Base-by-base conservation (phyloP, 2,888 invertebrate genomes). In the Actias luna region DNA sequence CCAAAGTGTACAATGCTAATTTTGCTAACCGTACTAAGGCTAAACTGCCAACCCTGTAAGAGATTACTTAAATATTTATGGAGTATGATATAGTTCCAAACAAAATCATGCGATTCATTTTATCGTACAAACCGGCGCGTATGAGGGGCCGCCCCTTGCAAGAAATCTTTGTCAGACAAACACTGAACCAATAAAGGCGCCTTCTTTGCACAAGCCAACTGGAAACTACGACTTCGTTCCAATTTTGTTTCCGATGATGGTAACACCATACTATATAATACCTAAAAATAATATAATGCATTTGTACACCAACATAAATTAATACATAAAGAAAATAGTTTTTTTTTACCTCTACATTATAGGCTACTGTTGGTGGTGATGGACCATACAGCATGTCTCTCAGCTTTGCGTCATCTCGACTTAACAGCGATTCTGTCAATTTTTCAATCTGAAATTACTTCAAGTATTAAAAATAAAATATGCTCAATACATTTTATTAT, bases 261-360 rank as follows among this genome's bases (percentile, higher is more conserved):
- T 96, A 99, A 97, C 68, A 99, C 93, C 84, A 98, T 94, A 67
- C 98, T 96, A 86, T 99, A 98, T 66, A 98, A 92, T 59, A 98
- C 97, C 93, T 93, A 70, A 36, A 67, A 25, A 67, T 68, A 60
- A 63, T 50, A 64, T 33, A 46, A 36, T 62, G 62, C 63, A 64
- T 46, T 65, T 57, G 39, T 7, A 64, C 59, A 27, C 16, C 10
- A 42, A 42, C 7, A 18, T 18, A 4, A 50, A 22, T 35, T 55
- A 10, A 36, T 29, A 1, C 42, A 60, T 2, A 59, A 50, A 18
- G 31, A 60, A 33, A 63, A 25, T 27, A 46, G 5, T 31, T 16
- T 61, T 52, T 12, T 22, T 35, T 62, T 68, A 90, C 93, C 87
- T 93, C 86, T 65, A 93, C 72, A 77, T 93, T 92, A 72, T 93